phyloP scores from a whole-genome alignment of 2,888 invertebrate genomes.

The Lasiommata megera region DNA sequence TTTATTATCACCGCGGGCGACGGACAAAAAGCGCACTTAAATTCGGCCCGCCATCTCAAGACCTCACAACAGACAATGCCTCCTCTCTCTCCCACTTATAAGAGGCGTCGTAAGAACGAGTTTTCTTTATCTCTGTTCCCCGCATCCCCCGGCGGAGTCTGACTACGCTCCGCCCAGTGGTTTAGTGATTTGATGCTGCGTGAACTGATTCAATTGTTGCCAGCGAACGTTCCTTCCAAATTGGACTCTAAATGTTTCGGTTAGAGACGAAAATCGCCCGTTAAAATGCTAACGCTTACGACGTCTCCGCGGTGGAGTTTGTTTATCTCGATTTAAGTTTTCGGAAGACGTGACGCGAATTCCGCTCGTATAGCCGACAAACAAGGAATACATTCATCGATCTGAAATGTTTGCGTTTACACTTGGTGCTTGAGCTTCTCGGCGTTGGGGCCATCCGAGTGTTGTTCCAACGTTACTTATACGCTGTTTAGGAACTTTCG shows the following conservation, averaged over 20 bases:
- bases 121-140: constrained; percentile 64
- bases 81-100: constrained; percentile 61
- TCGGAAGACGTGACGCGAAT: constrained; percentile 80
- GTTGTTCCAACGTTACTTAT: constrained; percentile 74
- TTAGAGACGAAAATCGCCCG: constrained; percentile 78
- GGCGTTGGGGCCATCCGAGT: constrained; percentile 61
- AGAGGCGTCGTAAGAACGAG: constrained; percentile 41
- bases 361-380: constrained; percentile 74
- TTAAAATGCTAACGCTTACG: constrained; percentile 74
- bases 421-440: constrained; percentile 61
- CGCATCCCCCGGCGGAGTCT: constrained; percentile 74
- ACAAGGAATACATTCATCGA: constrained; percentile 77
- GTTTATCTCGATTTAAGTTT: constrained; percentile 80
- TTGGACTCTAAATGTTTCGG: constrained; percentile 67
- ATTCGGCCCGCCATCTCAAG: constrained; percentile 69
- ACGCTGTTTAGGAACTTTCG: constrained; percentile 73
- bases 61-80: constrained; percentile 55
- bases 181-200: constrained; percentile 82
- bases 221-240: constrained; percentile 59
- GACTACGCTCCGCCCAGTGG: constrained; percentile 79
- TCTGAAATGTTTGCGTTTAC: constrained; percentile 53
- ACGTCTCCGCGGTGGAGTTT: constrained; percentile 71
- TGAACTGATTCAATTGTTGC: constrained; percentile 81
- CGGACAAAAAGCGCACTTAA: constrained; percentile 75
- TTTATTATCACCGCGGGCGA: constrained; percentile 68